A percentile compares a stretch with the other conserved stretches of the same genome.
These are phyloP conservation scores for Elachura formosa DNA, from an alignment of 2,113 vertebrate species.

Conservation along the genomic window DNA sequence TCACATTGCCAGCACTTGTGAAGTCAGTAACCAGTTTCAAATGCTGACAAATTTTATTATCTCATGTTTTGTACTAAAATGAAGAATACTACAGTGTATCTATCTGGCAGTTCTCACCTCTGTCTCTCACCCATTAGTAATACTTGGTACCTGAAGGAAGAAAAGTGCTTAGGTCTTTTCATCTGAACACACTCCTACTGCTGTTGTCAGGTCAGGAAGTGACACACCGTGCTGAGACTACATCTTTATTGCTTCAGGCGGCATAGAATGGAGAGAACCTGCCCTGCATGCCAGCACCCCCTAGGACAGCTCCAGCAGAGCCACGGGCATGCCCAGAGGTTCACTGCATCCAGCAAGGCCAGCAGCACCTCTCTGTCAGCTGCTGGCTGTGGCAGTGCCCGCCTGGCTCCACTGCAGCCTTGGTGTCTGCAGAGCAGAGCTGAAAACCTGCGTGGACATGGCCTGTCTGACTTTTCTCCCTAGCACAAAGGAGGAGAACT, in stretches of 20 bases:
- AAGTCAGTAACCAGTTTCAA: neutral
- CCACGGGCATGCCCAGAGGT: neutral
- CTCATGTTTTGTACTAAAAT: neutral
- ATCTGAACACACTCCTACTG: neutral
- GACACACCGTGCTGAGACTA: neutral
- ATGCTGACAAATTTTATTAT: neutral
- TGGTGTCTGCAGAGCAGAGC: fast-evolving
- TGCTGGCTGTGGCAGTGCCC: fast-evolving
- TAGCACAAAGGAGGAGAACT: neutral
- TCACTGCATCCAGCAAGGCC: neutral
- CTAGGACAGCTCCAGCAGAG: neutral
- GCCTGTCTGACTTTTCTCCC: neutral
- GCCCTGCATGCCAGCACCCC: neutral
- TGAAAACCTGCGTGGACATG: fast-evolving
- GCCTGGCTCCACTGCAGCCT: neutral
- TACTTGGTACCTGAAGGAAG: neutral
- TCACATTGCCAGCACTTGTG: neutral
- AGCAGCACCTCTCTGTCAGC: neutral
- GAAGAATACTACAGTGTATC: neutral
- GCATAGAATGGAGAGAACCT: neutral
- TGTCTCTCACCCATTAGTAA: neutral
- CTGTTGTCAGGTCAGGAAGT: neutral
- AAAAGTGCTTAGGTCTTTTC: neutral
- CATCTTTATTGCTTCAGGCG: neutral
- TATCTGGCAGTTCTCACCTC: neutral